Evolutionary conservation across 2,888 invertebrate species (phyloP).

Genomic region (Frankliniella fusca): DNA sequence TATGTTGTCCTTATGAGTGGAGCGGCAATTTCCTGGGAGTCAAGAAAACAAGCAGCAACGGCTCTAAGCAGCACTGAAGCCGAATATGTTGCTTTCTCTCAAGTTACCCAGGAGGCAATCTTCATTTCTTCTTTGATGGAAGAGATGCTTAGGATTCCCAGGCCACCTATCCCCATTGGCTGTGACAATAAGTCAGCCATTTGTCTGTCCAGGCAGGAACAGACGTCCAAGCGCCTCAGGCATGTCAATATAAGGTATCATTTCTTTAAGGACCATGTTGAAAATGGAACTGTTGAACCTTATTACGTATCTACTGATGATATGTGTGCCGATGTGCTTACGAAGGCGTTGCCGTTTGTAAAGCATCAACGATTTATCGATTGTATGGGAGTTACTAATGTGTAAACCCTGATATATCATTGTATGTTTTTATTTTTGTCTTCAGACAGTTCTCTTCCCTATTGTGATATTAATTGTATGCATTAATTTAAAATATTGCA

Average conservation of each 20-base stretch:
- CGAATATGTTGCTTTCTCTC: slow-evolving; percentile 33
- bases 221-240: not conserved
- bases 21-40: slow-evolving; percentile 37
- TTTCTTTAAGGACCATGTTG: not conserved
- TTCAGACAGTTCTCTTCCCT: too few species aligned
- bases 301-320: not conserved
- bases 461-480: too few species aligned
- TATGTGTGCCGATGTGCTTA: not conserved
- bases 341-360: not conserved
- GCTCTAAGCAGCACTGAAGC: slow-evolving; percentile 38
- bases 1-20: slow-evolving; percentile 37
- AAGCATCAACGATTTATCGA: not conserved
- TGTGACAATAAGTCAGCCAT: not conserved
- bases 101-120: too few species aligned
- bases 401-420: not conserved
- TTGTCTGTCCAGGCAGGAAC: not conserved
- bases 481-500: too few species aligned
- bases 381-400: not conserved
- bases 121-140: too few species aligned
- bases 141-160: too few species aligned
- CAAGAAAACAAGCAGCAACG: slow-evolving; percentile 37
- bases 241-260: not conserved
- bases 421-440: not conserved
- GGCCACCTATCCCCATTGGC: too few species aligned
- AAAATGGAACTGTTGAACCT: not conserved